Evolutionary conservation across 2,797 vertebrate species (phyloP).

Genomic region (Cossypha polioptera): DNA sequence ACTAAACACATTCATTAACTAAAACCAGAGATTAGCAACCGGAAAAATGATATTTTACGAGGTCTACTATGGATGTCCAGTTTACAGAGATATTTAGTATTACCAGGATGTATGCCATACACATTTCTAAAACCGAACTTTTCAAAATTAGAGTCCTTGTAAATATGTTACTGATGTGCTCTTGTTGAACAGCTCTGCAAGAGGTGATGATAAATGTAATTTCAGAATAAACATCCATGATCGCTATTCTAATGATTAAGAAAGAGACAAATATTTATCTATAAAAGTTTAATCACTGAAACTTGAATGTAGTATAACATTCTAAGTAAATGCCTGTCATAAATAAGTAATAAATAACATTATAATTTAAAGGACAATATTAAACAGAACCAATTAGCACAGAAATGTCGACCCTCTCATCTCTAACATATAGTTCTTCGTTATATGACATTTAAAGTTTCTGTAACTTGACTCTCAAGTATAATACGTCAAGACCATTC

Average conservation of each 20-base stretch:
- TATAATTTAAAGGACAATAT: constrained; percentile 54
- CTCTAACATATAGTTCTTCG: constrained; percentile 51
- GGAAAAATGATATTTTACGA: not conserved
- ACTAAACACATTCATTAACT: not conserved
- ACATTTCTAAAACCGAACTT: not conserved
- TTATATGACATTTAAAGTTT: constrained; percentile 63
- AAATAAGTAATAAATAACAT: constrained; percentile 62
- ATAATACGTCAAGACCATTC: constrained; percentile 62
- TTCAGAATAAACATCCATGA: not conserved
- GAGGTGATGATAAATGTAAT: not conserved
- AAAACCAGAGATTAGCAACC: not conserved
- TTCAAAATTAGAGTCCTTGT: not conserved
- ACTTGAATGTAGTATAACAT: not conserved
- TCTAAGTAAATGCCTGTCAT: constrained; percentile 37
- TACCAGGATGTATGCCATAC: not conserved
- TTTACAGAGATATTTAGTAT: not conserved
- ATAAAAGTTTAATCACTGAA: constrained; percentile 46
- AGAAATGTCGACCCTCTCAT: constrained; percentile 48
- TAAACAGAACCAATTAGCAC: constrained; percentile 62
- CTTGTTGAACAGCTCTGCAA: not conserved
- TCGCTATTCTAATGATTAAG: not conserved
- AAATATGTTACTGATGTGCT: not conserved
- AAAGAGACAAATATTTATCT: constrained; percentile 36
- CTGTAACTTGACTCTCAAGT: constrained; percentile 67
- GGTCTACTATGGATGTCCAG: not conserved